phyloP scores from a whole-genome alignment of 2,888 invertebrate genomes.

The Pinctada fucata region DNA sequence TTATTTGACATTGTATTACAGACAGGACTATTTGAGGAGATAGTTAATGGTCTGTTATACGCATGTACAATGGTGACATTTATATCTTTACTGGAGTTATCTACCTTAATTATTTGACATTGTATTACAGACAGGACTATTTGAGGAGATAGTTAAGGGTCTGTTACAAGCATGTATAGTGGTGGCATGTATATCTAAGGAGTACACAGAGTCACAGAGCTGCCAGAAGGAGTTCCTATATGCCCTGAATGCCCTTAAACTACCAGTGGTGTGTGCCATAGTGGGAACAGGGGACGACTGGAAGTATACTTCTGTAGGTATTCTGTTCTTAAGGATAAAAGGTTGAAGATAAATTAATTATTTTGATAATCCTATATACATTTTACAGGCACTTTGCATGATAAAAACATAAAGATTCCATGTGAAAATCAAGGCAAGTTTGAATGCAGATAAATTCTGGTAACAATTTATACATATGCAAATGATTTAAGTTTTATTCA shows the following conservation, averaged over 20 bases:
- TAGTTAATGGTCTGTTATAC: slow-evolving; percentile 67
- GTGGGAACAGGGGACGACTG: slow-evolving; percentile 69
- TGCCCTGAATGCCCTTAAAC: slow-evolving; percentile 65
- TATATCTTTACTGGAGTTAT: too few relatives aligned
- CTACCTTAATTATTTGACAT: neutral
- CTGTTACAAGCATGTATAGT: slow-evolving; percentile 63
- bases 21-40: slow-evolving; percentile 66
- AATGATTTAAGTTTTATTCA: too few relatives aligned
- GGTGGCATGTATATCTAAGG: slow-evolving; percentile 70
- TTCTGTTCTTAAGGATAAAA: neutral
- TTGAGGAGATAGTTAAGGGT: slow-evolving; percentile 72
- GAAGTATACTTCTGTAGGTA: slow-evolving; percentile 63
- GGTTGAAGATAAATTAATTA: too few relatives aligned
- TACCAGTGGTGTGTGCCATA: slow-evolving; percentile 67
- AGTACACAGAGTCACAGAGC: slow-evolving; percentile 67
- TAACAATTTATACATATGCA: too few relatives aligned
- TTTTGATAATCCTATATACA: too few relatives aligned
- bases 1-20: neutral
- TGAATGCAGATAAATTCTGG: too few relatives aligned
- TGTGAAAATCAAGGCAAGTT: too few relatives aligned
- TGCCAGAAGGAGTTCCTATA: slow-evolving; percentile 71
- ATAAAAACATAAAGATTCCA: too few relatives aligned
- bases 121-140: slow-evolving; percentile 44
- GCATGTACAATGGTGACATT: slow-evolving; percentile 66
- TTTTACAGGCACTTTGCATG: too few relatives aligned